Evolutionary conservation across 2,113 vertebrate species (phyloP).

Genomic region (Centrocercus urophasianus): DNA sequence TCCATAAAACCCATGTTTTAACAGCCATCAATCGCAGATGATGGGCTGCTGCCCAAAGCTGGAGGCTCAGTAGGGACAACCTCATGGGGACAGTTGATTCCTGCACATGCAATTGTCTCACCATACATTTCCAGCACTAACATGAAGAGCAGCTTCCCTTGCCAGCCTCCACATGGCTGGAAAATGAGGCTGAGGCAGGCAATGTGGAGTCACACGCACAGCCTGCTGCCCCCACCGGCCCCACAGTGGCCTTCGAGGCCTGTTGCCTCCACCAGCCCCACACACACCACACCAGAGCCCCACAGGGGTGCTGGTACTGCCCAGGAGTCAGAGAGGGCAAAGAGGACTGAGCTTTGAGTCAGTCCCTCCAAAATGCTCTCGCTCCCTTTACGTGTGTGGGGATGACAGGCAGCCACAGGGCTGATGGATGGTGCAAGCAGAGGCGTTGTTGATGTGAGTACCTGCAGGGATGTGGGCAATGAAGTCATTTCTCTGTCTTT

Average conservation of each 20-base stretch:
- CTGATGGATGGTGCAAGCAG: not conserved
- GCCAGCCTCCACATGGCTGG: accelerated
- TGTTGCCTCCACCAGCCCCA: not conserved
- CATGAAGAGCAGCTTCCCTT: not conserved
- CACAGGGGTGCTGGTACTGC: not conserved
- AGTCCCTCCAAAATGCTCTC: not conserved
- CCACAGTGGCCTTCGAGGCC: not conserved
- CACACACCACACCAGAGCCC: not conserved
- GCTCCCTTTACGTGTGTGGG: not conserved
- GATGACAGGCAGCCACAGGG: not conserved
- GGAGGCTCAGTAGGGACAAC: not conserved
- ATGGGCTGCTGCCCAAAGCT: not conserved
- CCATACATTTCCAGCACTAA: not conserved
- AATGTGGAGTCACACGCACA: not conserved
- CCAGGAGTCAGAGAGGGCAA: not conserved
- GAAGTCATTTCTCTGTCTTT: not conserved
- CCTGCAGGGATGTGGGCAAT: not conserved
- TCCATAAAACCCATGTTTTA: not conserved
- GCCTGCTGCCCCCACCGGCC: not conserved
- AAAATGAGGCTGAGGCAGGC: not conserved
- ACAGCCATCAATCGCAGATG: not conserved
- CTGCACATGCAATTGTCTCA: not conserved
- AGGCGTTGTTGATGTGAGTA: not conserved
- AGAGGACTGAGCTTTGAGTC: not conserved
- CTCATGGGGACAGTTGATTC: not conserved